These are phyloP conservation scores for Zaprionus gabonicus DNA, from an alignment of 1,140 invertebrate species.

Conservation along the genomic window DNA sequence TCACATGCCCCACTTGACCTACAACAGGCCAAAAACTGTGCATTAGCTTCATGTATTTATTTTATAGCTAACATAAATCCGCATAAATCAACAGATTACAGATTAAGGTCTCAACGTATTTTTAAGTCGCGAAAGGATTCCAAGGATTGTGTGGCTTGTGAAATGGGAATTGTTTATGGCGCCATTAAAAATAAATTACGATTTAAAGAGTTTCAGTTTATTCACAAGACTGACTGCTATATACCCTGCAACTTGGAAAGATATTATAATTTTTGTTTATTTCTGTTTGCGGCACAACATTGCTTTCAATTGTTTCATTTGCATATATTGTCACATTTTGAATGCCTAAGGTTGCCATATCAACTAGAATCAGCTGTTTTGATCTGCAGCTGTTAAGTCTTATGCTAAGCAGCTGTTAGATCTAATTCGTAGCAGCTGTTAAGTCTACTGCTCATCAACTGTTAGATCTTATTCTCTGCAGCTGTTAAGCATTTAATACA, in stretches of 20 bases:
- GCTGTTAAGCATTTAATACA: no score
- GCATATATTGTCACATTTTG: no score
- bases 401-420: no score
- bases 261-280: no score
- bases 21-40: neutral
- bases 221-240: neutral
- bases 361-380: no score
- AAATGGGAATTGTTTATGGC: neutral
- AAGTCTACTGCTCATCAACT: no score
- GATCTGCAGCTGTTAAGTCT: no score
- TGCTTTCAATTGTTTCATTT: no score
- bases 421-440: no score
- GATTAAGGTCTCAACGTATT: neutral
- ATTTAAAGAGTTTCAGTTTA: neutral
- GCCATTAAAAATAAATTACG: conserved; percentile 5
- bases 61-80: neutral
- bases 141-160: neutral
- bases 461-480: no score
- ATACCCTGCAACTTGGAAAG: neutral
- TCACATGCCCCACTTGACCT: neutral
- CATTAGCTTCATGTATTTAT: conserved; percentile 1
- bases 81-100: conserved; percentile 1
- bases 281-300: no score
- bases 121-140: neutral
- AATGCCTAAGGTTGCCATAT: no score